phyloP scores from a whole-genome alignment of 2,888 invertebrate species.

The Brachynemurus nebulosus region DNA sequence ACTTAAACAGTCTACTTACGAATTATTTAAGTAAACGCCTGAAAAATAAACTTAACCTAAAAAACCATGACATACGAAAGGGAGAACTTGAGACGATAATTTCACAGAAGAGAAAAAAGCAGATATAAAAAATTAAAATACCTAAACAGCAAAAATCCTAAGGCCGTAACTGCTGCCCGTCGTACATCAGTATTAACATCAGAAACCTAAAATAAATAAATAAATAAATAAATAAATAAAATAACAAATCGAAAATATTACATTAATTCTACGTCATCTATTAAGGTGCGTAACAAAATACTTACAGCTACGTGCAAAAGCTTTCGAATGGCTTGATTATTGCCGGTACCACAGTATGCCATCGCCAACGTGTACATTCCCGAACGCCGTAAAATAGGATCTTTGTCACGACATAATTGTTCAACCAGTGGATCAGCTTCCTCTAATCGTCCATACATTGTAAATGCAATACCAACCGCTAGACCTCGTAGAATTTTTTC shows the following conservation, averaged over 20 bases:
- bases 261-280: not conserved
- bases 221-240: slow-evolving; percentile 6
- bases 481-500: slow-evolving; percentile 96
- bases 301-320: slow-evolving; percentile 88
- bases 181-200: slow-evolving; percentile 99
- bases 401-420: slow-evolving; percentile 82
- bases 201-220: slow-evolving; percentile 42
- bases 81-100: slow-evolving; percentile 2
- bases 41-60: too few relatives aligned
- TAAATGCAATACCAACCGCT: slow-evolving; percentile 90
- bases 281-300: too few relatives aligned
- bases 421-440: slow-evolving; percentile 91
- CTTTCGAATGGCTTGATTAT: slow-evolving; percentile 89
- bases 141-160: slow-evolving; percentile 94
- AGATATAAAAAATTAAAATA: slow-evolving; percentile 27
- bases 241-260: slow-evolving; percentile 3
- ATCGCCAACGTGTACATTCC: slow-evolving; percentile 98
- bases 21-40: too few relatives aligned
- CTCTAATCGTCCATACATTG: slow-evolving; percentile 93
- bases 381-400: slow-evolving; percentile 85
- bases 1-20: too few relatives aligned
- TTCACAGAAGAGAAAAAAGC: slow-evolving; percentile 1
- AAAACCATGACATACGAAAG: not conserved
- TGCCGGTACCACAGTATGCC: slow-evolving; percentile 96
- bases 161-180: slow-evolving; percentile 94